Base-by-base conservation (phyloP, 2,113 vertebrate species). In the Columba livia region DNA sequence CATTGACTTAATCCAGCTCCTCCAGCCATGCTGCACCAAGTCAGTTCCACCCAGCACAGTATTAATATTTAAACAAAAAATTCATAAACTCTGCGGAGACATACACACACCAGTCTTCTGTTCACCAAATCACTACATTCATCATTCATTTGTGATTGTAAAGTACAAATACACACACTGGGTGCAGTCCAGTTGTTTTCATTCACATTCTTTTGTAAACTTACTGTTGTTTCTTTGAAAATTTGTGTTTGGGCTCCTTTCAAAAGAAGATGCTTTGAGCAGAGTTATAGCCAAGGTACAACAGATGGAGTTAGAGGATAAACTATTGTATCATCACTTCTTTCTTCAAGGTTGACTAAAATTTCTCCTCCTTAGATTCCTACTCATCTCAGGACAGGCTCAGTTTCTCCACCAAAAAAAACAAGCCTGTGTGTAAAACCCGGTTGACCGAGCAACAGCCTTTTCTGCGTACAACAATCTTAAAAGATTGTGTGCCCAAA, bases 21-120 rank as follows among this genome's bases (percentile, higher is more conserved):
- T 75, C 64, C 28, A 66, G 60, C 13, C 44, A 29, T 7, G 31
- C 24, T 77, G 36, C 67, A 79, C 38, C 51, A 84, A 60, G 16
- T 65, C 48, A 67, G 25, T 36, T 89, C 57, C 34, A 84, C 32
- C 16, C 77, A 93, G 40, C 36, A 65, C 40, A 66, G 31, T 23
- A 73, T 64, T 78, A 83, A 70, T 69, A 88, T 67, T 93, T 84
- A 84, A 93, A 93, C 23, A 60, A 83, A n/a, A 88, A 78, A 67
- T 67, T 74, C 1, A 60, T 67, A 56, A 71, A 42, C 44, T 86
- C 60, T 74, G 44, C 19, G 29, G 60, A 86, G 19, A 32, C 38
- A 69, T 29, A 54, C 38, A 71, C 15, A 69, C 24, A 82, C 6
- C 48, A 77, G 17, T 53, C 67, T 83, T 80, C 70, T 60, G 2